Conservation (phyloP, 2,113 vertebrate species). For the Cyanoderma ruficeps region DNA sequence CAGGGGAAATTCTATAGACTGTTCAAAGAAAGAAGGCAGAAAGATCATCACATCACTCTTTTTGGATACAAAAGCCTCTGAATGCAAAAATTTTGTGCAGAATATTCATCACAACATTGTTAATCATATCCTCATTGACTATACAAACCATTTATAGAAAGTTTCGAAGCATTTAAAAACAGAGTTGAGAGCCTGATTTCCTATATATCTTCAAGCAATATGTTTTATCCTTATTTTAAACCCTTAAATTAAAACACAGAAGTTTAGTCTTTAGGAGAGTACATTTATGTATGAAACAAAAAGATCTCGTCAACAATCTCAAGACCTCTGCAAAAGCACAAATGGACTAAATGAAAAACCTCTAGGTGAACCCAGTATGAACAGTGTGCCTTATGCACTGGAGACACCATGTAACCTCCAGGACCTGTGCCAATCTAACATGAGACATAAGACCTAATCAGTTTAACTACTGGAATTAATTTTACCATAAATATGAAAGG, state of each 20-base stretch:
- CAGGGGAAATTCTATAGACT: neutral
- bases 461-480: neutral
- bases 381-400: neutral
- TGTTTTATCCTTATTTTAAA: conserved; percentile 36
- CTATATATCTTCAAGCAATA: neutral
- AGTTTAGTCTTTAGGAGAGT: neutral
- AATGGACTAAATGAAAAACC: neutral
- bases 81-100: neutral
- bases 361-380: neutral
- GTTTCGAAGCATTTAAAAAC: conserved; percentile 15
- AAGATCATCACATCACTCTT: neutral
- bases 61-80: conserved; percentile 15
- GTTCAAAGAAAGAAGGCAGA: neutral
- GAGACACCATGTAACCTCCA: neutral
- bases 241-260: neutral
- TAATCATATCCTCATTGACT: conserved; percentile 29
- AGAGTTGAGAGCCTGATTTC: neutral
- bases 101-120: conserved; percentile 31
- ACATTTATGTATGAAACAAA: neutral
- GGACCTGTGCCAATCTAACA: neutral
- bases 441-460: neutral
- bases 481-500: neutral
- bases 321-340: neutral
- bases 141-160: conserved; percentile 2
- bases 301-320: neutral